Evolutionary conservation across 2,888 invertebrate genomes (phyloP), one percentile per base, ranked within the genome.

Genomic region (Zonitis immaculata): DNA sequence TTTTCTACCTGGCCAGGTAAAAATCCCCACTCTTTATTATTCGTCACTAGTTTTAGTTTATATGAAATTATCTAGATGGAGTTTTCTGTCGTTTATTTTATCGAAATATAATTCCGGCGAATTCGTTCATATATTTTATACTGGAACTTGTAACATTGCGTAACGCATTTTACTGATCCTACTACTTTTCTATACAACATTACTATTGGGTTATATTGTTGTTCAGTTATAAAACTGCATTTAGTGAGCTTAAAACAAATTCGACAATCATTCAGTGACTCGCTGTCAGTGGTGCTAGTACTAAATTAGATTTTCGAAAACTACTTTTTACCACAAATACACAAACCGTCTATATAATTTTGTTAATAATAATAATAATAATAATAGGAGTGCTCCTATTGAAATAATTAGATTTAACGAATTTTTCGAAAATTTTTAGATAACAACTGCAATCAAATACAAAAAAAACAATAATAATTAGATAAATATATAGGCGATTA

Each of bases 101-200:
- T 18, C 45, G 45, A 18, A 42, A 32, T 48, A 27, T 42, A 12
- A 48, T 27, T 42, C 42, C 42, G 48, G 42, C 14, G 42, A 14
- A n/a, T 26, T 11, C 22, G 42, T 20, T 26, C 39, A 48, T n/a
- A n/a, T n/a, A n/a, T n/a, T n/a, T 28, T 12, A 28, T 14, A n/a
- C 42, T 42, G 48, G 32, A n/a, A 48, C 25, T 60, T 56, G 57
- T 56, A 55, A 52, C 44, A 57, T 64, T 63, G 63, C 60, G 63
- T 62, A 66, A 63, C 59, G 59, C 58, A 55, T 58, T 64, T 63
- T 44, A n/a, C 52, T 46, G 54, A 52, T 58, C 58, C 47, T 58
- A 18, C 39, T 39, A 39, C 39, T n/a, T 18, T 39, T 16, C 11
- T 27, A 6, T 12, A 35, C 39, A 11, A 39, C 35, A 16, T 18